These are phyloP conservation scores for Suncus etruscus DNA, from an alignment of 2,113 vertebrate genomes.

Conservation along the genomic window DNA sequence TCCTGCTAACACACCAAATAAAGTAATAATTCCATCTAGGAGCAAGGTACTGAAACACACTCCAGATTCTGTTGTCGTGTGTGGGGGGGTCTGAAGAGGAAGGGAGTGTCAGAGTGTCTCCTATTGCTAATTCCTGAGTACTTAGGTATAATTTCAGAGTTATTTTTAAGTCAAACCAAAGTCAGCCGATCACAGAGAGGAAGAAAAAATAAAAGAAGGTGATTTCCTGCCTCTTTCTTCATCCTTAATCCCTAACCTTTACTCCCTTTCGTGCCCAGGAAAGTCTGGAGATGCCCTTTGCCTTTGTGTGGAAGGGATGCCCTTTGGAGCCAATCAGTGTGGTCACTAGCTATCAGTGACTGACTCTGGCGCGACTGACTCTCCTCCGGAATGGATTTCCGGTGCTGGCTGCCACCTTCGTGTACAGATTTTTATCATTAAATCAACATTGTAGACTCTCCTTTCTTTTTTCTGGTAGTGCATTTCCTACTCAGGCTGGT, in stretches of 20 bases:
- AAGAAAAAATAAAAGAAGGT: conserved; percentile 21
- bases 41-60: background rate
- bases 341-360: conserved; percentile 17
- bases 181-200: background rate
- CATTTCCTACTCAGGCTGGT: conserved; percentile 59
- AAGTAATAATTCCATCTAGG: background rate
- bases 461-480: conserved; percentile 61
- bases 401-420: conserved; percentile 67
- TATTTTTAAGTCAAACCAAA: conserved; percentile 60
- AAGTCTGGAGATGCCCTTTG: conserved; percentile 62
- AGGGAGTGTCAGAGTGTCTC: background rate
- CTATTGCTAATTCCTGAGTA: conserved; percentile 9
- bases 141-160: conserved; percentile 39
- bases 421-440: conserved; percentile 78
- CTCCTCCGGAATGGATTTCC: conserved; percentile 65
- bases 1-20: conserved; percentile 5
- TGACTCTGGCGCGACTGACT: conserved; percentile 46
- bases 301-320: conserved; percentile 32
- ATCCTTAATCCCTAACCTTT: background rate
- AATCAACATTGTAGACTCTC: conserved; percentile 71
- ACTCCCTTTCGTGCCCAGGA: background rate
- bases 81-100: no score
- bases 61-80: background rate
- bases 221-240: background rate
- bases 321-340: conserved; percentile 72